Evolutionary conservation across 2,888 invertebrate genomes (phyloP).

Genomic region (Blastobasis lacticolella): DNA sequence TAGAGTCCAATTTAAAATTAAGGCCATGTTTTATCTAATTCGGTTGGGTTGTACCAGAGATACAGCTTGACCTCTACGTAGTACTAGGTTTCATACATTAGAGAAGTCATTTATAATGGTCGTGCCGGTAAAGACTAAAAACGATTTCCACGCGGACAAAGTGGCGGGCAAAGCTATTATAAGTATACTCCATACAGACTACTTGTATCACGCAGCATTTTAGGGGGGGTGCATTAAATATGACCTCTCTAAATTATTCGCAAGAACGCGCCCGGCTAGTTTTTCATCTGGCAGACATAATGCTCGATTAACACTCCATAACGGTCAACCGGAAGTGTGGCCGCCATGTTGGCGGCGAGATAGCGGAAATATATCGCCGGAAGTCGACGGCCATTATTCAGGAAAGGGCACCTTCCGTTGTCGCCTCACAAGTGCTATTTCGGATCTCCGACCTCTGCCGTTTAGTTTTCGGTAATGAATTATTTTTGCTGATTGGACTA

Average conservation of each 20-base stretch:
- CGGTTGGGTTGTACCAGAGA: too few relatives aligned
- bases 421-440: constrained; percentile 60
- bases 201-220: too few relatives aligned
- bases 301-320: constrained; percentile 71
- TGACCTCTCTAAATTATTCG: constrained; percentile 35
- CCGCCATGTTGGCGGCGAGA: constrained; percentile 63
- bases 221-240: background rate
- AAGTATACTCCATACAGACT: too few relatives aligned
- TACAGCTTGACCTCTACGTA: too few relatives aligned
- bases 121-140: too few relatives aligned
- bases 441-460: constrained; percentile 13
- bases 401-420: constrained; percentile 61
- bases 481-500: background rate
- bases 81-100: too few relatives aligned
- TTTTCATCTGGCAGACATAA: constrained; percentile 64
- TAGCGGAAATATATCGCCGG: constrained; percentile 73
- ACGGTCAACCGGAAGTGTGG: constrained; percentile 66
- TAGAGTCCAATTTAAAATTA: too few relatives aligned
- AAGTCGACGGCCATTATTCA: constrained; percentile 66
- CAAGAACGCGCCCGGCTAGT: constrained; percentile 40
- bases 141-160: too few relatives aligned
- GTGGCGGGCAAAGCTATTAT: too few relatives aligned
- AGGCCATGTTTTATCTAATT: too few relatives aligned
- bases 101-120: too few relatives aligned
- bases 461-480: constrained; percentile 5